Conservation (phyloP, 2,888 invertebrate genomes). For the Nemotelus nigrinus region DNA sequence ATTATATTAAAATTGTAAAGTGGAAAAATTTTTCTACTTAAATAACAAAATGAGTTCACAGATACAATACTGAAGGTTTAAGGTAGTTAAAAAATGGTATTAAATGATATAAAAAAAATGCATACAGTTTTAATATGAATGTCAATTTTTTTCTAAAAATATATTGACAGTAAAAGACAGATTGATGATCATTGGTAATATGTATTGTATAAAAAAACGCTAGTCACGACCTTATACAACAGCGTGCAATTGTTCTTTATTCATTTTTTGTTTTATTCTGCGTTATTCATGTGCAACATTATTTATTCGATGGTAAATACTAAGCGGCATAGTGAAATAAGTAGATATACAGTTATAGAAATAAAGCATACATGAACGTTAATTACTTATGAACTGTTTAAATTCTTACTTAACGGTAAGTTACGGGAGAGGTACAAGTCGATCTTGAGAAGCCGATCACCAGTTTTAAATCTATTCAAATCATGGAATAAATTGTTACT, state of each 20-base stretch:
- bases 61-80: not conserved
- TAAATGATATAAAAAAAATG: not conserved
- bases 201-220: not conserved
- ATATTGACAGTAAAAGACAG: not conserved
- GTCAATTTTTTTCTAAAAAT: not conserved
- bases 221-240: constrained; percentile 11
- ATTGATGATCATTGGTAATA: not conserved
- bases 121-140: not conserved
- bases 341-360: constrained; percentile 30
- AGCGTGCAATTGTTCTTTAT: not conserved
- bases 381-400: not conserved
- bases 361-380: constrained; percentile 32
- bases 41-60: not conserved
- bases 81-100: not conserved
- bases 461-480: no score
- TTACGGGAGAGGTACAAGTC: no score
- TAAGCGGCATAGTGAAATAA: constrained; percentile 30
- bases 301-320: not conserved
- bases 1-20: constrained; percentile 25
- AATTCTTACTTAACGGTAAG: no score
- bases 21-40: not conserved
- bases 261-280: not conserved
- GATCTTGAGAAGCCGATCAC: no score
- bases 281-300: constrained; percentile 1
- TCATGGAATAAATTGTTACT: no score